A percentile compares a stretch with the other conserved stretches of the same genome.
Conservation (phyloP, 1,140 invertebrate species). For the Aphelenchoides besseyi region DNA sequence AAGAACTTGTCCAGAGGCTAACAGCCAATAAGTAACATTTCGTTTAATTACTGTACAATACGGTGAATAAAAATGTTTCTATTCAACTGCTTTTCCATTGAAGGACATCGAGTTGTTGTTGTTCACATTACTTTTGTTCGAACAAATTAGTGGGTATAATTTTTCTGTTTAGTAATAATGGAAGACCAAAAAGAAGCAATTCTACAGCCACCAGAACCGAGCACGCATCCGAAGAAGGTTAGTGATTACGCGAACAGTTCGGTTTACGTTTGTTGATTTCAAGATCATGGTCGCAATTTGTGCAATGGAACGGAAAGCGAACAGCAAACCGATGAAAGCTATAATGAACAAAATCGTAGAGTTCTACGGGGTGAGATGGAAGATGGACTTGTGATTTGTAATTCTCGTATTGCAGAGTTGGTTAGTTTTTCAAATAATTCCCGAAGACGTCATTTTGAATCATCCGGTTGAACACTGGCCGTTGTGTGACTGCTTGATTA, state of each 20-base stretch:
- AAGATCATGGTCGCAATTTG: slow-evolving; percentile 60
- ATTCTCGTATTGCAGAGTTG: slow-evolving; percentile 53
- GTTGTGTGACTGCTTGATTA: slow-evolving; percentile 91
- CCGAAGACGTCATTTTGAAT: slow-evolving; percentile 83
- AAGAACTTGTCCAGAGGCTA: background rate
- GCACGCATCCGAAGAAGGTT: background rate
- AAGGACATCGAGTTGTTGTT: too few relatives aligned
- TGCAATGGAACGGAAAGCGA: slow-evolving; percentile 60
- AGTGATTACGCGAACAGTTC: background rate
- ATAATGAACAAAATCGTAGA: slow-evolving; percentile 60
- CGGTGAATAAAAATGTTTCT: too few relatives aligned
- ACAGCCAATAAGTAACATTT: slow-evolving; percentile 8
- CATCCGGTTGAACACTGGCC: slow-evolving; percentile 97
- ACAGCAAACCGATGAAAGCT: slow-evolving; percentile 58
- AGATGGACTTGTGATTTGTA: background rate
- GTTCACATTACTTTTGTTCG: too few relatives aligned
- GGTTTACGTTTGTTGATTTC: slow-evolving; percentile 4
- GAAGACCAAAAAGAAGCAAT: background rate
- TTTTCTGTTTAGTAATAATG: background rate
- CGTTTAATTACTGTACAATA: too few relatives aligned
- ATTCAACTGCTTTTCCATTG: too few relatives aligned
- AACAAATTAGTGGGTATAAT: too few relatives aligned
- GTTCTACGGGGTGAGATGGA: slow-evolving; percentile 53
- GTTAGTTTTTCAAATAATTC: slow-evolving; percentile 57
- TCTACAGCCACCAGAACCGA: background rate